Evolutionary conservation across 2,888 invertebrate genomes (phyloP).

Genomic region (Athalia cordata): DNA sequence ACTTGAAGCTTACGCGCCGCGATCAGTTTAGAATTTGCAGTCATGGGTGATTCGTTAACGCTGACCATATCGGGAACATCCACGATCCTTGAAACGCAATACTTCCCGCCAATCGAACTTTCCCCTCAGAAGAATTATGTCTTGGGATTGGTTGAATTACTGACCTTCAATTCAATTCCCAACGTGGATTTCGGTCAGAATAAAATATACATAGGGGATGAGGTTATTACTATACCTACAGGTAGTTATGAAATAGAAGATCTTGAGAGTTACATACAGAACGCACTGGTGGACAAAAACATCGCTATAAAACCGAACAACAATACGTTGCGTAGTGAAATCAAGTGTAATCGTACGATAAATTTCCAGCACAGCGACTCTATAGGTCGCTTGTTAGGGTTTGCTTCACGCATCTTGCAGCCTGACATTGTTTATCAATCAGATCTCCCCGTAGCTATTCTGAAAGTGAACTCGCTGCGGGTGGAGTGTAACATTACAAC

Average conservation of each 20-base stretch:
- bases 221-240: no score
- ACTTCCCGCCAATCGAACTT: conserved; percentile 56
- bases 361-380: conserved; percentile 48
- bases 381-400: conserved; percentile 58
- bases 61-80: conserved; percentile 55
- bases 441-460: conserved; percentile 62
- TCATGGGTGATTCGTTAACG: conserved; percentile 52
- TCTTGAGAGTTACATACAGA: no score
- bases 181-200: conserved; percentile 55
- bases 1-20: neutral
- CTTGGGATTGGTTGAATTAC: conserved; percentile 57
- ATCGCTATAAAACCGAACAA: conserved; percentile 49
- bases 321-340: conserved; percentile 56
- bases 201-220: no score
- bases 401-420: conserved; percentile 48
- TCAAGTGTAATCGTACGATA: conserved; percentile 51
- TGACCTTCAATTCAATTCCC: conserved; percentile 57
- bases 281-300: no score
- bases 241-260: no score
- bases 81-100: conserved; percentile 51
- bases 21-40: conserved; percentile 27
- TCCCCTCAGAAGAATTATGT: conserved; percentile 51
- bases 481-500: conserved; percentile 62
- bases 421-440: conserved; percentile 55
- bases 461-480: conserved; percentile 58